Base-by-base conservation (phyloP, 2,797 vertebrate species). In the Sebastes umbrosus region DNA sequence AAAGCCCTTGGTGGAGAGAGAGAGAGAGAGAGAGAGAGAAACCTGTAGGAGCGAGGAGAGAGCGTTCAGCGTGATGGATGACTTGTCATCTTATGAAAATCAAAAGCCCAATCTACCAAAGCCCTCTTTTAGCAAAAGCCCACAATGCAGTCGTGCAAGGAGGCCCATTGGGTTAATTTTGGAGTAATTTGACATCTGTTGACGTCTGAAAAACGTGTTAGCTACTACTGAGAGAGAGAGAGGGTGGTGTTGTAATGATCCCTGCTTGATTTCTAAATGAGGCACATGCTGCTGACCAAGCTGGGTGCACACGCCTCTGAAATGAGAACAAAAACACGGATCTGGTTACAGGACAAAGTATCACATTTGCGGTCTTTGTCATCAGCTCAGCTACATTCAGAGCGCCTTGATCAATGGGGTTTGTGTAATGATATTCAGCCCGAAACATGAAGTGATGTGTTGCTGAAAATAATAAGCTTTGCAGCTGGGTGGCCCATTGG, bases 141-240 rank as follows among this genome's bases (percentile, higher is more conserved):
- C 85, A 91, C 84, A 84, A 73, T 80, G 84, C 80, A 91, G 81
- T 83, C 80, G 59, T 89, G 91, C 88, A 87, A 87, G 80, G 87
- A 84, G 91, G 86, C 86, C 90, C 88, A 86, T 82, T 84, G 90
- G 86, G 79, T 65, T 95, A 94, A 95, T 94, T 95, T 91, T 93
- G 84, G 90, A 92, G 91, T 93, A 92, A 94, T 95, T 95, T 94
- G 91, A 94, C 92, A 94, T 94, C 90, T 94, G 92, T 88, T 91
- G 92, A 94, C 75, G 73, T 93, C 93, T 90, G 88, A 90, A 86
- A 86, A 91, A 93, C 34, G 86, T 93, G 92, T 93, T 87, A 87
- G 88, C 90, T 90, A 92, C 90, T 83, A 92, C 73, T 73, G 90
- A 89, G 78, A 81, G 64, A 80, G 82, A 57, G 63, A 69, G 71